Evolutionary conservation across 1,140 invertebrate species (phyloP), one percentile per base, ranked within the genome.

Genomic region (Trachymyrmex septentrionalis): DNA sequence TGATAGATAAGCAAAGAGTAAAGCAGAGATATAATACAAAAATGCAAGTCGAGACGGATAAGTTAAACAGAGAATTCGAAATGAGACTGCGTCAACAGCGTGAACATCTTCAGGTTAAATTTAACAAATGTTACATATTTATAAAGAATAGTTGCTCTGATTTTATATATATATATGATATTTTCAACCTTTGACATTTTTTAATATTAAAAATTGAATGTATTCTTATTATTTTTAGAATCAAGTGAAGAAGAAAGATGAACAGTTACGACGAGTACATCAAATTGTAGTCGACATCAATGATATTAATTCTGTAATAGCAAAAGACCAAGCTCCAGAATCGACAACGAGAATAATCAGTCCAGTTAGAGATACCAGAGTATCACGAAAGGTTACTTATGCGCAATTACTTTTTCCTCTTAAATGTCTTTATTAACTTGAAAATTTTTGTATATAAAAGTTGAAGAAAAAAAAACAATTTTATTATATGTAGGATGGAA

Each of bases 1-100:
- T 97, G 34, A 95, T 97, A 44, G 97, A 98, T 84, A 97, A 97
- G 90, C 97, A 98, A 92, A 97, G 96, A 88, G 96, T 97, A 50
- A 98, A 98, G 93, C 96, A 97, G 86, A 97, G 97, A 91, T 97
- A 96, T 87, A 96, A 96, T 53, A 95, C 96, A 19, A 97, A 97
- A 91, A 96, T 97, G 9, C 97, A 97, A 34, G 96, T 96, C 1
- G 97, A 97, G 91, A 96, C 97, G 76, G 97, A 97, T 85, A 97
- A 97, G 92, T 96, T 97, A 93, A 96, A 95, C 64, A 95, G 95
- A 24, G 96, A 97, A 91, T 92, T 97, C 5, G 96, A 97, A 93
- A 94, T 92, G 69, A 97, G 97, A 93, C 95, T 97, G 67, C 96
- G 96, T 30, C 95, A 96, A 66, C 97, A 98, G 91, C 96, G 97